Evolutionary conservation across 2,797 vertebrate species (phyloP).

Genomic region (Acanthurus lineatus): DNA sequence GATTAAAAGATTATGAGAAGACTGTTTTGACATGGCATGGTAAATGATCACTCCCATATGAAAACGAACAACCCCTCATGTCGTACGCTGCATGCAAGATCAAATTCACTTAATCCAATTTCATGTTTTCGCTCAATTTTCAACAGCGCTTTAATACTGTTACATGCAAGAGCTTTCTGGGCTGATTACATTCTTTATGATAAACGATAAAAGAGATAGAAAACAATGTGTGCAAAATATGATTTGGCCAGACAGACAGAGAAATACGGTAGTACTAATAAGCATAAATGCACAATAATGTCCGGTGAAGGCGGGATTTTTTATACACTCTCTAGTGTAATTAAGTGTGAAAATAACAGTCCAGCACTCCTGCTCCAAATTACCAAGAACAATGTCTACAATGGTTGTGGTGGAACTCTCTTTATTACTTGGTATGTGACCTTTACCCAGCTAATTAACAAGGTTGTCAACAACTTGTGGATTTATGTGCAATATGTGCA

Average conservation of each 20-base stretch:
- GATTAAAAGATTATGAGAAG: conserved; percentile 50
- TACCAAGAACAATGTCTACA: conserved; percentile 53
- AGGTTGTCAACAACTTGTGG: conserved; percentile 62
- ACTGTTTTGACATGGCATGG: conserved; percentile 39
- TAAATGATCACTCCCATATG: conserved; percentile 36
- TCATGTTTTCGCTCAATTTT: conserved; percentile 44
- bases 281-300: conserved; percentile 1
- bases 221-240: conserved; percentile 13
- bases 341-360: conserved; percentile 61
- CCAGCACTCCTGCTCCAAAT: conserved; percentile 51
- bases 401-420: conserved; percentile 40
- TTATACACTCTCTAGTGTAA: conserved; percentile 29
- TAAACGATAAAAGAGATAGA: conserved; percentile 20
- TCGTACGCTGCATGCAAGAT: conserved; percentile 2
- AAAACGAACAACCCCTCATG: conserved; percentile 24
- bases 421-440: conserved; percentile 76
- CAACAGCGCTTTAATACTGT: conserved; percentile 8
- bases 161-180: conserved; percentile 16
- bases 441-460: conserved; percentile 81
- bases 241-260: conserved; percentile 17
- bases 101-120: conserved; percentile 47
- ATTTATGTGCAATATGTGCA: conserved; percentile 57
- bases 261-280: not conserved
- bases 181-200: conserved; percentile 13
- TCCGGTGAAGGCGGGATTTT: conserved; percentile 21